Evolutionary conservation across 2,797 vertebrate species (phyloP).

Genomic region (Hydrocynus forskahlii): DNA sequence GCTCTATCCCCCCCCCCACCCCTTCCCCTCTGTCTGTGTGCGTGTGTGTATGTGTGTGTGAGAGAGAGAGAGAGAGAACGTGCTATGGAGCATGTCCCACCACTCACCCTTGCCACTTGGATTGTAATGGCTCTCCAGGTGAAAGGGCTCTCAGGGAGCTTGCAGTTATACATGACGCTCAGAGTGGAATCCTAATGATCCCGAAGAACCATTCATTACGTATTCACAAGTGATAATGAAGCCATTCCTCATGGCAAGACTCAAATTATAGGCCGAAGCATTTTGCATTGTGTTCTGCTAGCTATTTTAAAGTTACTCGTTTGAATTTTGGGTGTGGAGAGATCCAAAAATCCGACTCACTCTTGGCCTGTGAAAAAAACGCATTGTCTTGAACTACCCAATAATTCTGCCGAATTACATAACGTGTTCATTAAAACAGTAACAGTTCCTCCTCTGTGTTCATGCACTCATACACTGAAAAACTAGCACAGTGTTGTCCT

Average conservation of each 20-base stretch:
- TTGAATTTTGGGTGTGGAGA: not conserved
- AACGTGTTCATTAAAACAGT: not conserved
- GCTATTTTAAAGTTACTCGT: not conserved
- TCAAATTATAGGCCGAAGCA: constrained; percentile 2
- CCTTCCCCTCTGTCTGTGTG: not conserved
- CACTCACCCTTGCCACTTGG: constrained; percentile 4
- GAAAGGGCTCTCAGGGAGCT: constrained; percentile 23
- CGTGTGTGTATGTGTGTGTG: constrained; percentile 37
- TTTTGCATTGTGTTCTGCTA: constrained; percentile 3
- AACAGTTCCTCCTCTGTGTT: not conserved
- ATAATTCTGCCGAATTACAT: not conserved
- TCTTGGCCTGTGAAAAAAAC: not conserved
- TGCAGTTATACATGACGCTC: not conserved
- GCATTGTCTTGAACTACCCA: not conserved
- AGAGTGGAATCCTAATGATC: constrained; percentile 14
- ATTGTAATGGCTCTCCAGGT: constrained; percentile 34
- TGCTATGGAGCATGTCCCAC: constrained; percentile 29
- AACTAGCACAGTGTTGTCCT: too few species aligned
- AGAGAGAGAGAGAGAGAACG: constrained; percentile 41
- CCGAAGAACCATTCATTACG: constrained; percentile 9
- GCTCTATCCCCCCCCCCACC: constrained; percentile 2
- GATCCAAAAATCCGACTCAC: not conserved
- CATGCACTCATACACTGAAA: not conserved
- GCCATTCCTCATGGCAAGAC: constrained; percentile 24
- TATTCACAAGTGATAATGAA: constrained; percentile 21